phyloP scores from a whole-genome alignment of 1,140 invertebrate genomes.

The Aphelenchoides fujianensis region DNA sequence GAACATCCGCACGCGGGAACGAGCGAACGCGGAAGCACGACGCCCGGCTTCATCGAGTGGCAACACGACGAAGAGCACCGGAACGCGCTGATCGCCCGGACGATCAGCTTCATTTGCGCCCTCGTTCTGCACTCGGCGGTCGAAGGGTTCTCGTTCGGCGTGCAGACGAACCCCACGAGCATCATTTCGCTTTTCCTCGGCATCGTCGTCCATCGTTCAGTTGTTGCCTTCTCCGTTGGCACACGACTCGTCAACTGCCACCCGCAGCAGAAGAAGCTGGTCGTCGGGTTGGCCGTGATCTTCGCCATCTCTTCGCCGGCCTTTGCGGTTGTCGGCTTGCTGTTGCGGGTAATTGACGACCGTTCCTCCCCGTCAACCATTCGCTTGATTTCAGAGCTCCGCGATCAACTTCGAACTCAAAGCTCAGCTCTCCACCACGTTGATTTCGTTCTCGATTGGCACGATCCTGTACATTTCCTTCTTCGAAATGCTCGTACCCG shows the following conservation, averaged over 20 bases:
- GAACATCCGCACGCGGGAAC: too few relatives aligned
- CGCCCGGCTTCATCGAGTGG: conserved; percentile 4
- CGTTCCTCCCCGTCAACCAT: too few relatives aligned
- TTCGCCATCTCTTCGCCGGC: conserved; percentile 29
- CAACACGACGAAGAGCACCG: conserved; percentile 15
- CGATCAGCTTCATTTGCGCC: conserved; percentile 26
- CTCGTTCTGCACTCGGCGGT: conserved; percentile 26
- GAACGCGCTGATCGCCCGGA: conserved; percentile 14
- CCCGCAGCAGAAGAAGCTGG: conserved; percentile 25
- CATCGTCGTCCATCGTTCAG: conserved; percentile 28
- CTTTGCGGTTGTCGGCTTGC: conserved; percentile 34
- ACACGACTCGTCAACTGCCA: conserved; percentile 36
- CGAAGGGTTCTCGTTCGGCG: conserved; percentile 30
- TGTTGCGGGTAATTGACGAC: conserved; percentile 22
- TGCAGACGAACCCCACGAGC: conserved; percentile 13
- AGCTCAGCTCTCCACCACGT: conserved; percentile 28
- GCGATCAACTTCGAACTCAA: conserved; percentile 24
- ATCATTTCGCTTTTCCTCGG: conserved; percentile 23
- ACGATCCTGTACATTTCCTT: conserved; percentile 38
- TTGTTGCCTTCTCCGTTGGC: conserved; percentile 36
- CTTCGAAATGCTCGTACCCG: conserved; percentile 41
- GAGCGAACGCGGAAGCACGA: background rate
- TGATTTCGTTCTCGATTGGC: conserved; percentile 30
- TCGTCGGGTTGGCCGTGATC: conserved; percentile 18
- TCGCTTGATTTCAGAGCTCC: conserved; percentile 15